These are phyloP conservation scores for Elephantulus edwardii DNA, from an alignment of 2,113 vertebrate genomes.

Conservation along the genomic window DNA sequence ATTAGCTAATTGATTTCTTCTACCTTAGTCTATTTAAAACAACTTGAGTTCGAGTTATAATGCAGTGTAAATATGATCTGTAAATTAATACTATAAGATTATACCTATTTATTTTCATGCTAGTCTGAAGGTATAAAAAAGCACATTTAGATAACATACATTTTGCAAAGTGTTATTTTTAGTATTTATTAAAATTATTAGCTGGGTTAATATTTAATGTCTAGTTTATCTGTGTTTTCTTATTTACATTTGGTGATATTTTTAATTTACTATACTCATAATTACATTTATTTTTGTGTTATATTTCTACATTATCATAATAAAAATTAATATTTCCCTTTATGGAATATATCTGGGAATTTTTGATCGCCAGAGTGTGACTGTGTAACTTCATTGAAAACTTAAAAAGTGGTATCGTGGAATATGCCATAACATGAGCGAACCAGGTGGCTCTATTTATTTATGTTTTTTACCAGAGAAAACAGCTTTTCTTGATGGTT, in stretches of 20 bases:
- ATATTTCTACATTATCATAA: constrained; percentile 24
- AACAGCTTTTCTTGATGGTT: too few relatives aligned
- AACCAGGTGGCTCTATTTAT: background rate
- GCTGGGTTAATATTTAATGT: constrained; percentile 32
- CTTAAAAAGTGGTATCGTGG: constrained; percentile 25
- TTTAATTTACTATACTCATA: constrained; percentile 48
- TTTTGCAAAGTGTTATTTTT: background rate
- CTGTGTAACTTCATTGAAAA: background rate
- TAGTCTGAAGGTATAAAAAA: constrained; percentile 50
- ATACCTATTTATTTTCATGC: constrained; percentile 30
- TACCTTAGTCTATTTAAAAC: constrained; percentile 39
- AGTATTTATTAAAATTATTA: constrained; percentile 34
- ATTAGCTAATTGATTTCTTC: constrained; percentile 5
- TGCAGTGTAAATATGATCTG: background rate
- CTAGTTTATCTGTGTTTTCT: background rate
- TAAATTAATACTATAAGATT: background rate
- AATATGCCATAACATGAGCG: background rate
- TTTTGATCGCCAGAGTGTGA: constrained; percentile 6
- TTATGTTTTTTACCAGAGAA: too few relatives aligned
- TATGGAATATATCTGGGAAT: constrained; percentile 30
- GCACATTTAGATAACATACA: background rate
- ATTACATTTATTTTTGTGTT: constrained; percentile 34
- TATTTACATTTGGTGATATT: constrained; percentile 37
- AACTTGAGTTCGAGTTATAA: constrained; percentile 3
- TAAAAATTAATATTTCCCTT: constrained; percentile 22